Evolutionary conservation across 2,888 invertebrate genomes (phyloP), one percentile per base, ranked within the genome.

Genomic region (Pollenia angustigena): DNA sequence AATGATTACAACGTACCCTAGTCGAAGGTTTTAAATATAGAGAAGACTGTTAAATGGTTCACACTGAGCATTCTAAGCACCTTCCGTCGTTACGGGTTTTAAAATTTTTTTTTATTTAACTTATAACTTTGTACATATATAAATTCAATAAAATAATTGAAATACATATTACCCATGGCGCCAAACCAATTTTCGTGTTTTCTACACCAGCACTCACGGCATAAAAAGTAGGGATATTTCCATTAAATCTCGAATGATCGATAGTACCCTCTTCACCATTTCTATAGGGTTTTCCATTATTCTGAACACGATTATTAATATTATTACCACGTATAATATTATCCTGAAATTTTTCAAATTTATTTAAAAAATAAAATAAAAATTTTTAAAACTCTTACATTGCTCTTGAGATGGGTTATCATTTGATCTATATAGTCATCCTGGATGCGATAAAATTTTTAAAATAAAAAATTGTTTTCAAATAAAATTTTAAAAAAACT

Each of bases 291-390:
- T 54, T 16, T n/a, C 78, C 78, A 68, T 66, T 68, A 8, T 40
- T 23, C 56, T 56, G 78, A 16, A 56, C 32, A n/a, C 46, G 54
- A 16, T 56, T 14, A 58, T 40, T 68, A 8, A 56, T 68, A 68
- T 78, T 56, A 18, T 78, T 52, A 1, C 75, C 62, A 18, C 1
- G 16, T 14, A 75, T 75, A 14, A 75, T 8, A 52, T 75, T 75
- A 16, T 75, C 64, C 78, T 78, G 40, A 8, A 16, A 44, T 48
- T 48, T 18, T 3, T n/a, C 1, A 32, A 4, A 9, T 12, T 3
- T 9, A 7, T 2, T 23, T 50, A 16, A n/a, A n/a, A 11, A 71
- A 56, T 11, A n/a, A 23, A 4, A 50, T 1, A 52, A 40, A 42
- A 4, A 10, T 14, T 9, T 78, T 16, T 16, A 3, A 32, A 50